These are phyloP conservation scores for Phorcus lineatus DNA, from an alignment of 2,888 invertebrate genomes.

Conservation along the genomic window DNA sequence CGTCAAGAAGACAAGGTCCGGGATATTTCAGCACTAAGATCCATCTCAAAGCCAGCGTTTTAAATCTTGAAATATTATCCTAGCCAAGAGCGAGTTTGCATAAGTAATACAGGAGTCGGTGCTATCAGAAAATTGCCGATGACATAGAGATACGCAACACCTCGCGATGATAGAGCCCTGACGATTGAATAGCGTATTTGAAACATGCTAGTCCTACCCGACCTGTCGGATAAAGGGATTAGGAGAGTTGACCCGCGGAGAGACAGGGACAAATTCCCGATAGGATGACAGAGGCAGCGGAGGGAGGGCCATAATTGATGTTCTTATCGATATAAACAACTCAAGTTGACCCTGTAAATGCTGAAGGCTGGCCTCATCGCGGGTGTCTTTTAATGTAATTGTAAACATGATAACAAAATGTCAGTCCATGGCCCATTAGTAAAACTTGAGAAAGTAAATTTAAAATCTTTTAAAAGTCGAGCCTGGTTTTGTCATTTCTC, in stretches of 20 bases:
- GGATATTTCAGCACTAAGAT: not conserved
- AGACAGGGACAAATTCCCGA: constrained; percentile 6
- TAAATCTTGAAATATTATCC: constrained; percentile 26
- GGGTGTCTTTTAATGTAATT: not conserved
- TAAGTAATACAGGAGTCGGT: constrained; percentile 15
- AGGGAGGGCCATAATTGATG: not conserved
- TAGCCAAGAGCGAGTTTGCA: constrained; percentile 18
- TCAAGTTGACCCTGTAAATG: constrained; percentile 6
- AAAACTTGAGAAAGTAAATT: no score
- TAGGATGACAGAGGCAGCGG: not conserved
- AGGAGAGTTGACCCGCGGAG: not conserved
- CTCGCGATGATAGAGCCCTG: constrained; percentile 27
- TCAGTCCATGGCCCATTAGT: not conserved
- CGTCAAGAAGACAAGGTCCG: not conserved
- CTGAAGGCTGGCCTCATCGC: not conserved
- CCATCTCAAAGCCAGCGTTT: not conserved
- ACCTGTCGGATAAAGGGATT: not conserved
- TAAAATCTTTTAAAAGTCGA: no score
- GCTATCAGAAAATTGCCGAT: constrained; percentile 54
- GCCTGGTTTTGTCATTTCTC: no score
- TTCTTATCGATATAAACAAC: constrained; percentile 10
- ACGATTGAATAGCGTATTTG: constrained; percentile 12
- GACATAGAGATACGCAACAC: constrained; percentile 33
- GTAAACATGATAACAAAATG: constrained; percentile 9
- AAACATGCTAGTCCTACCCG: constrained; percentile 2